Conservation (phyloP, 1,140 invertebrate genomes). For the Macrocentrus cingulum region DNA sequence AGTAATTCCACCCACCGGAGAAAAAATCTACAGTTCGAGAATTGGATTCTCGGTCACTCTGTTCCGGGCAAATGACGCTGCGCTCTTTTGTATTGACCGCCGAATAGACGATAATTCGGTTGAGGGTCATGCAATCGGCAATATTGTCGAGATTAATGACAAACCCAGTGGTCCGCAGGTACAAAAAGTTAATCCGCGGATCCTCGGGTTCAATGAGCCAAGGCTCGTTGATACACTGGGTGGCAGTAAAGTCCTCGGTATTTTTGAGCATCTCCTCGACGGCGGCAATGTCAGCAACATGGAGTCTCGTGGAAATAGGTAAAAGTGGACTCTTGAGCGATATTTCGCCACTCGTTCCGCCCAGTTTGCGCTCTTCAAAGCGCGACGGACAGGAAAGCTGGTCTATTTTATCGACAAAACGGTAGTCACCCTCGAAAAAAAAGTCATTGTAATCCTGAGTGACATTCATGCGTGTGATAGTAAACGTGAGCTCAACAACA, state of each 20-base stretch:
- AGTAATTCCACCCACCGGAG: slow-evolving; percentile 72
- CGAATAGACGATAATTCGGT: slow-evolving; percentile 73
- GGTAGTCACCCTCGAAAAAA: slow-evolving; percentile 77
- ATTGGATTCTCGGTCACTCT: slow-evolving; percentile 32
- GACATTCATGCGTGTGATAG: slow-evolving; percentile 77
- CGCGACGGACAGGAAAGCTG: slow-evolving; percentile 63
- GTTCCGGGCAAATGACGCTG: slow-evolving; percentile 68
- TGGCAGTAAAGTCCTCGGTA: slow-evolving; percentile 51
- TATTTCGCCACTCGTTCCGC: slow-evolving; percentile 73
- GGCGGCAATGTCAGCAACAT: slow-evolving; percentile 40
- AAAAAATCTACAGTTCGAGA: slow-evolving; percentile 68
- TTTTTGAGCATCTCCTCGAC: slow-evolving; percentile 51
- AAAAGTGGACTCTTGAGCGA: slow-evolving; percentile 57
- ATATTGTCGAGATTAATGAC: slow-evolving; percentile 60
- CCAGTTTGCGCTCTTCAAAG: slow-evolving; percentile 65
- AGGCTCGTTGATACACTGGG: slow-evolving; percentile 70
- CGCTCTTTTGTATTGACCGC: slow-evolving; percentile 63
- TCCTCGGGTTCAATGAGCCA: slow-evolving; percentile 78
- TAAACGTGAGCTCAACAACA: slow-evolving; percentile 72
- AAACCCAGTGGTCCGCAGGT: slow-evolving; percentile 69
- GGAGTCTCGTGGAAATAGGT: slow-evolving; percentile 24
- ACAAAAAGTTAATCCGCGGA: slow-evolving; percentile 69
- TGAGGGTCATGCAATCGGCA: slow-evolving; percentile 67
- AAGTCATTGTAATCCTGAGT: slow-evolving; percentile 80
- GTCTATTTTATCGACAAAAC: slow-evolving; percentile 61